Evolutionary conservation across 2,888 invertebrate genomes (phyloP).

Genomic region (Chrysolina oricalcia): DNA sequence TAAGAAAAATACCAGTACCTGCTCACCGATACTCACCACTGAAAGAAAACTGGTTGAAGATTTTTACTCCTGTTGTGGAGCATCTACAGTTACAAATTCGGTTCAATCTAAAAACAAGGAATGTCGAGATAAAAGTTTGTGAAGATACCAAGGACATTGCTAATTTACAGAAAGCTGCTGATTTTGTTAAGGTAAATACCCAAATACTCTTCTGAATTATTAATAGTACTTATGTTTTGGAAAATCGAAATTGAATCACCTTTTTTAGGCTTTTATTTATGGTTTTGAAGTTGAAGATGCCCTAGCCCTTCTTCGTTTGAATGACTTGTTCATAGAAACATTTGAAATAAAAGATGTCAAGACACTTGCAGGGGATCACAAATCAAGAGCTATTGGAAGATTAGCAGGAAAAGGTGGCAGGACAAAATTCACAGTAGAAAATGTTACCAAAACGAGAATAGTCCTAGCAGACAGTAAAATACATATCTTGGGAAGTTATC

Average conservation of each 20-base stretch:
- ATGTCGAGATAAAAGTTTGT: constrained; percentile 87
- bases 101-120: constrained; percentile 92
- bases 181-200: constrained; percentile 85
- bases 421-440: constrained; percentile 99
- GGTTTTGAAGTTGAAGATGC: constrained; percentile 99
- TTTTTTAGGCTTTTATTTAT: constrained; percentile 84
- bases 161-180: constrained; percentile 96
- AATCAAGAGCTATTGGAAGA: constrained; percentile 96
- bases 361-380: constrained; percentile 94
- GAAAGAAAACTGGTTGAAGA: constrained; percentile 97
- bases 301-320: constrained; percentile 92
- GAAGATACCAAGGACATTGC: constrained; percentile 87
- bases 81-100: constrained; percentile 94
- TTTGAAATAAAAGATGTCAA: constrained; percentile 98
- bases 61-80: constrained; percentile 96
- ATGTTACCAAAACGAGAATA: constrained; percentile 98
- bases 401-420: constrained; percentile 97
- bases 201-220: neutral
- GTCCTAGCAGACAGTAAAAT: constrained; percentile 97
- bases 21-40: constrained; percentile 94
- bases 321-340: constrained; percentile 97
- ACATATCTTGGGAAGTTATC: constrained; percentile 97
- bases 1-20: constrained; percentile 91
- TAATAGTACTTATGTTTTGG: no score
- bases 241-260: neutral